Percentiles rank a stretch among this genome's conserved stretches.
These are phyloP conservation scores for Leptosomus discolor DNA, from an alignment of 2,113 vertebrate genomes.

Conservation along the genomic window DNA sequence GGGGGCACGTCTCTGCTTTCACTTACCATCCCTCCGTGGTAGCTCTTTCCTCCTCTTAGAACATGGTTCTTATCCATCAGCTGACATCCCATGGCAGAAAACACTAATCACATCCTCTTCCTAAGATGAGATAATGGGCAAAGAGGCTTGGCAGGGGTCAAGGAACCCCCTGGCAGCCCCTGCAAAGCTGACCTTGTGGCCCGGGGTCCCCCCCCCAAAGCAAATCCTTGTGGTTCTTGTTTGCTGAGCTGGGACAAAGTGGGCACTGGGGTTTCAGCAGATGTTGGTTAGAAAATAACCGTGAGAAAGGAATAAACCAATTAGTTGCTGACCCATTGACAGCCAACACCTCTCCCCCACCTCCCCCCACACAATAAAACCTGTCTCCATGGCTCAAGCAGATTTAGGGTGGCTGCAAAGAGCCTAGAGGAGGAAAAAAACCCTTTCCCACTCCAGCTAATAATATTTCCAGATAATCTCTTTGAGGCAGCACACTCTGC, in stretches of 20 bases:
- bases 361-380: conserved; percentile 5
- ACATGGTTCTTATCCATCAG: not conserved
- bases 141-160: conserved; percentile 19
- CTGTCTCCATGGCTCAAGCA: conserved; percentile 8
- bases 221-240: not conserved
- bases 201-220: not conserved
- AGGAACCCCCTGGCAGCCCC: not conserved
- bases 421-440: not conserved
- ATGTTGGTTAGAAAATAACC: conserved; percentile 46
- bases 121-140: not conserved
- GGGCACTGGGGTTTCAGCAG: not conserved
- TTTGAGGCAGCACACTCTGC: conserved; percentile 38
- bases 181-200: not conserved
- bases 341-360: not conserved
- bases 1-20: not conserved
- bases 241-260: conserved; percentile 20
- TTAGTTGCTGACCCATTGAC: conserved; percentile 57
- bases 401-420: conserved; percentile 46
- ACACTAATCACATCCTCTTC: conserved; percentile 3
- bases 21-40: not conserved
- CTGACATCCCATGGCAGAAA: not conserved
- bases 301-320: conserved; percentile 67
- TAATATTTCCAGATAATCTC: conserved; percentile 67
- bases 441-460: conserved; percentile 46
- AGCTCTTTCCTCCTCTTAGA: not conserved